These are phyloP conservation scores for Melanotaenia nigrans DNA, from an alignment of 2,797 vertebrate species.

Conservation along the genomic window DNA sequence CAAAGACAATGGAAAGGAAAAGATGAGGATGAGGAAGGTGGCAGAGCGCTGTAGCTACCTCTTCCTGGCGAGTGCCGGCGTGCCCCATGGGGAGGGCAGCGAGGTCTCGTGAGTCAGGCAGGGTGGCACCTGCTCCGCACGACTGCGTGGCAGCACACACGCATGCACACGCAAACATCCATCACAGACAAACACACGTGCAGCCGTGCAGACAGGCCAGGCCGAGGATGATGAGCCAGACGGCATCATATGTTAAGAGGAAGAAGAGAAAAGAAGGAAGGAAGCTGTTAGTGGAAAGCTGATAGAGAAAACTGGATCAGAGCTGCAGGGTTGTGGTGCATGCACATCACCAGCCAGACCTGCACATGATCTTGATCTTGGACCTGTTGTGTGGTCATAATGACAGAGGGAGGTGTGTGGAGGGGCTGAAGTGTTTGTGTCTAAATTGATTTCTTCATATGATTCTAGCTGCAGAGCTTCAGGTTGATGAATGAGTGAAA, in stretches of 20 bases:
- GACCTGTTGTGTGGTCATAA: background rate
- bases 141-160: constrained; percentile 87
- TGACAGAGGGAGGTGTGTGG: too few species aligned
- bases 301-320: constrained; percentile 53
- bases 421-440: too few species aligned
- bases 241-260: constrained; percentile 69
- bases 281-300: constrained; percentile 65
- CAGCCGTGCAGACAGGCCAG: constrained; percentile 74
- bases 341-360: constrained; percentile 39
- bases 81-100: constrained; percentile 98
- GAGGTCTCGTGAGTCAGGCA: constrained; percentile 99
- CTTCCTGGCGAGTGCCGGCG: constrained; percentile 97
- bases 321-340: constrained; percentile 58
- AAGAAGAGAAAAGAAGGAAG: constrained; percentile 52
- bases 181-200: constrained; percentile 8
- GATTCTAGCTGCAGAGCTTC: too few species aligned
- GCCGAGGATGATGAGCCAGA: constrained; percentile 71
- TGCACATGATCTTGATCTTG: background rate
- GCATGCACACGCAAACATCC: background rate
- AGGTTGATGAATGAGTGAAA: too few species aligned
- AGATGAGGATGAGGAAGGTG: constrained; percentile 33
- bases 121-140: constrained; percentile 97
- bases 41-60: constrained; percentile 92
- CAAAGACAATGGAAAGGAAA: constrained; percentile 1
- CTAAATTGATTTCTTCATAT: too few species aligned